These are phyloP conservation scores for Ara ararauna DNA, from an alignment of 2,797 vertebrate genomes.

Conservation along the genomic window DNA sequence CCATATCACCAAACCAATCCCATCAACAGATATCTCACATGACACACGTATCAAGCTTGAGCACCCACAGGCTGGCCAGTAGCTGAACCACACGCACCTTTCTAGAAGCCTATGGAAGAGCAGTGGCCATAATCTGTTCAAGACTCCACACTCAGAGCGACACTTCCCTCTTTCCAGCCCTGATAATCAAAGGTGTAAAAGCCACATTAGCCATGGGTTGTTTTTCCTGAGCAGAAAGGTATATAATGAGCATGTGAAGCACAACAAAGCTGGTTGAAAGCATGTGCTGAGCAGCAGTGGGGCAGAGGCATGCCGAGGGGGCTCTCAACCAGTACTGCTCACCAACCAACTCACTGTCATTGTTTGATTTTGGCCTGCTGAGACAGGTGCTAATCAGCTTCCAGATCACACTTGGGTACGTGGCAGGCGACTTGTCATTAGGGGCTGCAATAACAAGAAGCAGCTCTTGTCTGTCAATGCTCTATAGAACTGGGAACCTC, in stretches of 20 bases:
- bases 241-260: fast-evolving
- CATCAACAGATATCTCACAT: neutral
- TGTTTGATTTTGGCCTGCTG: neutral
- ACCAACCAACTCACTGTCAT: neutral
- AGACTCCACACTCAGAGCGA: fast-evolving
- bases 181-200: neutral
- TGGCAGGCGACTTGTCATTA: conserved; percentile 39
- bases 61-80: neutral
- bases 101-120: neutral
- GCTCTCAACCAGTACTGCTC: neutral
- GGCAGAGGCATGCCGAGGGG: neutral
- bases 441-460: conserved; percentile 7
- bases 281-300: neutral
- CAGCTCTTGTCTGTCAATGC: conserved; percentile 56
- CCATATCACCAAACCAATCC: fast-evolving
- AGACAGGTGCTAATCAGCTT: conserved; percentile 57
- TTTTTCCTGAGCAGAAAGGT: neutral
- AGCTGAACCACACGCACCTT: fast-evolving
- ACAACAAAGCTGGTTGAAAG: neutral
- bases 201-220: neutral
- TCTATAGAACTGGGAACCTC: conserved; percentile 16
- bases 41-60: fast-evolving
- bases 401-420: neutral
- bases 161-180: neutral
- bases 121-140: neutral